Base-by-base conservation (phyloP, 2,797 vertebrate species). In the Hybognathus amarus region DNA sequence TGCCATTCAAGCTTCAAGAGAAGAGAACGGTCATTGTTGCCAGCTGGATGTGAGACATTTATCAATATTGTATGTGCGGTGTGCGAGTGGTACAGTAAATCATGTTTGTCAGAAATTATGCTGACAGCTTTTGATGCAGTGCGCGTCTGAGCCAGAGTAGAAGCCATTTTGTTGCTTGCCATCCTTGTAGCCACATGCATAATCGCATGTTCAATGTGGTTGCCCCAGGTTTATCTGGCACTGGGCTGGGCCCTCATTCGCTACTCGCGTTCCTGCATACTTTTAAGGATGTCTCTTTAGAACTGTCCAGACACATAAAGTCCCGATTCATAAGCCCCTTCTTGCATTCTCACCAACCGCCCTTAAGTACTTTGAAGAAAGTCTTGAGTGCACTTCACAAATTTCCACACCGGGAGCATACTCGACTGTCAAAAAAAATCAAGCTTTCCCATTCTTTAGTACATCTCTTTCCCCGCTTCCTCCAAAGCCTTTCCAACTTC, bases 201-300 rank as follows among this genome's bases (percentile, higher is more conserved):
- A 89, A 90, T n/a, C 88, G 88, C 87, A 83, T 77, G 82, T 90
- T 93, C 94, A 95, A 95, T 94, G 92, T 94, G 94, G 95, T 94
- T 95, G 92, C 86, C 89, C 85, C 87, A 90, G 91, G 92, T 93
- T 92, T 94, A 89, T 89, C 88, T 84, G 78, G 74, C 91, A 91
- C 91, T 90, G 91, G 88, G 90, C 88, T 92, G 92, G 83, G 92
- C 91, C 91, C 89, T 94, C 94, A 95, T 95, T 95, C n/a, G 94
- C 92, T 89, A 89, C 89, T 91, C 87, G 86, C 78, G 89, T 90
- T 78, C 90, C 88, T 84, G 90, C 92, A 88, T 92, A 91, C 85
- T 90, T 91, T 92, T 93, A 92, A 92, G 91, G 90, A 93, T 86
- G 92, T 91, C 91, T 92, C 90, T 92, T 91, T 90, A 92, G 89